A percentile compares a stretch with the other conserved stretches of the same genome.
Conservation (phyloP, 1,140 invertebrate species). For the Thaumatotibia leucotreta region DNA sequence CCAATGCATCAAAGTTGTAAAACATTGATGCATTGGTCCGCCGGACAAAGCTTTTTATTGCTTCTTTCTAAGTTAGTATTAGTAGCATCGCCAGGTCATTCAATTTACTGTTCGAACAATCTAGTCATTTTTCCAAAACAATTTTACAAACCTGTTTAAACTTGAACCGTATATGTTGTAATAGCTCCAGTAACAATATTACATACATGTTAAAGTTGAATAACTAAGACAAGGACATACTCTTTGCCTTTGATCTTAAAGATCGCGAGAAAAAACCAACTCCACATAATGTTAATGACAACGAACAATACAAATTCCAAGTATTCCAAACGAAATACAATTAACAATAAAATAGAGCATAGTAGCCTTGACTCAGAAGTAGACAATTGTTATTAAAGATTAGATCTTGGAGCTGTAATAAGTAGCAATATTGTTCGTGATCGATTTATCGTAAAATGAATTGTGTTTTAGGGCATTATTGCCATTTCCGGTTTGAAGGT, state of each 20-base stretch:
- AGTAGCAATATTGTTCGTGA: background rate
- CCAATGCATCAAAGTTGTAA: no score
- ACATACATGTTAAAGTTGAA: background rate
- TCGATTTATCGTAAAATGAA: background rate
- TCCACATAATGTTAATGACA: background rate
- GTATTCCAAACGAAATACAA: conserved; percentile 2
- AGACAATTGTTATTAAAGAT: conserved; percentile 6
- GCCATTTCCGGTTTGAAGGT: background rate
- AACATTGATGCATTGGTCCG: no score
- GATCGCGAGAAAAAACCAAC: background rate
- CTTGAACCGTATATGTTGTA: background rate
- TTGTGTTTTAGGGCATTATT: background rate
- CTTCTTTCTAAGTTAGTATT: no score
- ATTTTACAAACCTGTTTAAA: no score
- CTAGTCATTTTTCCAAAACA: no score
- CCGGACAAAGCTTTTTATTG: no score
- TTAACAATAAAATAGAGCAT: conserved; percentile 10
- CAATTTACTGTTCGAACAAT: no score
- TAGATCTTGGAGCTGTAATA: background rate
- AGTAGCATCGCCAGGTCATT: no score
- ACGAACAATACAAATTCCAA: background rate
- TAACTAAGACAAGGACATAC: background rate
- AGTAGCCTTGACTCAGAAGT: background rate
- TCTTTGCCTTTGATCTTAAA: background rate
- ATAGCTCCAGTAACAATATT: background rate